Conservation (phyloP, 2,113 vertebrate genomes). For the Onychostoma macrolepis region DNA sequence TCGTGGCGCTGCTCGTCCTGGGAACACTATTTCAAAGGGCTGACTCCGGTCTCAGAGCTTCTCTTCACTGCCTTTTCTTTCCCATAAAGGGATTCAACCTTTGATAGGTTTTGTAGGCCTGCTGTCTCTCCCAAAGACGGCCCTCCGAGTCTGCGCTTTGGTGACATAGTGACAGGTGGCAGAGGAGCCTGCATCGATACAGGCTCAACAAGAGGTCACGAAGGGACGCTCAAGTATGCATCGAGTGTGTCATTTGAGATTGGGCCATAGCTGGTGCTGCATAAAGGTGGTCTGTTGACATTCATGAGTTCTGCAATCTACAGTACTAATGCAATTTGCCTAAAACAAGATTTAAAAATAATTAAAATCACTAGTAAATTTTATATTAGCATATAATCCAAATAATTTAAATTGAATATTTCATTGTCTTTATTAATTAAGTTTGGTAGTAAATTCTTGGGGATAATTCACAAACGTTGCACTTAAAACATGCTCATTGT, state of each 20-base stretch:
- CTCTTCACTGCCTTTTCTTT: constrained; percentile 54
- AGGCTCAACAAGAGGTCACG: not conserved
- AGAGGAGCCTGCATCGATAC: not conserved
- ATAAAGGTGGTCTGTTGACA: not conserved
- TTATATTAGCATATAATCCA: too few relatives aligned
- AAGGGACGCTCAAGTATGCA: not conserved
- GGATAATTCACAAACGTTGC: not conserved
- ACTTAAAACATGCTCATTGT: too few relatives aligned
- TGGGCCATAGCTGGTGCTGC: not conserved
- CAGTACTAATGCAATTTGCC: too few relatives aligned
- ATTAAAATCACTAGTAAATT: too few relatives aligned
- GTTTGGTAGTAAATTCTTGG: not conserved
- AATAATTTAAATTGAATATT: too few relatives aligned
- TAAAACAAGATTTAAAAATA: too few relatives aligned
- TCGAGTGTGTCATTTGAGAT: not conserved
- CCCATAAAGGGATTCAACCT: constrained; percentile 55
- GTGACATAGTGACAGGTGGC: not conserved
- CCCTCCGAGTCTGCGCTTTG: not conserved
- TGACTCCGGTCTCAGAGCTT: constrained; percentile 51
- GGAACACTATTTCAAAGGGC: constrained; percentile 60
- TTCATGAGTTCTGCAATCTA: not conserved
- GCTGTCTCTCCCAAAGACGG: constrained; percentile 43
- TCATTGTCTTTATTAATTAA: not conserved
- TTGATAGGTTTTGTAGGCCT: constrained; percentile 62
- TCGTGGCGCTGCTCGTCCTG: constrained; percentile 51